Base-by-base conservation (phyloP, 2,797 vertebrate genomes). In the Pangasius macronema region DNA sequence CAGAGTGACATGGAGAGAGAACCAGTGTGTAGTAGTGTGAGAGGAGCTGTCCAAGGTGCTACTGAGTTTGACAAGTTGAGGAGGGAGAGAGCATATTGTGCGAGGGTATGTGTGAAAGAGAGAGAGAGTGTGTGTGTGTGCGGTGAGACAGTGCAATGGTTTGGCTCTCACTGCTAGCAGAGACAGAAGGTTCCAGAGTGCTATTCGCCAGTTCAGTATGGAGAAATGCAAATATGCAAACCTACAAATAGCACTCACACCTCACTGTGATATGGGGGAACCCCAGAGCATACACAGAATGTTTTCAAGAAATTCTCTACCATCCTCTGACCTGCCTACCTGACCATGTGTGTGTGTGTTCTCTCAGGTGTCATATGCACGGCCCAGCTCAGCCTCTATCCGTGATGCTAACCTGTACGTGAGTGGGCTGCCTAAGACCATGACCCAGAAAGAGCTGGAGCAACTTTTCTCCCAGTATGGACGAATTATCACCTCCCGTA, bases 401-500 rank as follows among this genome's bases (percentile, higher is more conserved):
- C 97, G 99, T 92, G 99, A 99, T 92, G 99, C 99, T n/a, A 99
- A 99, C 95, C 95, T 99, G 92, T 99, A 99, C 53, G 99, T 99
- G 93, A 99, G 98, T 89, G 99, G 99, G 93, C 97, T 99, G 94
- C 99, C 99, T 87, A 99, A 99, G 96, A 99, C 98, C 82, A 99
- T 99, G 98, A 98, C 98, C 94, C 99, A 99, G 96, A 99, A 99
- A 94, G 98, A 99, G 91, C 95, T 99, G 94, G 99, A 99, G 94
- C 98, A 99, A 94, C 97, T 99, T 91, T 99, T 99, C 95, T 99
- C 99, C 87, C 99, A 99, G 95, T 99, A 99, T 9, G 99, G 99
- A 91, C 98, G 99, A 92, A 99, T 99, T 96, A 99, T 99, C 96
- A 99, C 99, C 95, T 99, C 98, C 92, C 97, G 99, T 92, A 99